These are phyloP conservation scores for Misgurnus anguillicaudatus DNA, from an alignment of 2,113 vertebrate species.

Conservation along the genomic window DNA sequence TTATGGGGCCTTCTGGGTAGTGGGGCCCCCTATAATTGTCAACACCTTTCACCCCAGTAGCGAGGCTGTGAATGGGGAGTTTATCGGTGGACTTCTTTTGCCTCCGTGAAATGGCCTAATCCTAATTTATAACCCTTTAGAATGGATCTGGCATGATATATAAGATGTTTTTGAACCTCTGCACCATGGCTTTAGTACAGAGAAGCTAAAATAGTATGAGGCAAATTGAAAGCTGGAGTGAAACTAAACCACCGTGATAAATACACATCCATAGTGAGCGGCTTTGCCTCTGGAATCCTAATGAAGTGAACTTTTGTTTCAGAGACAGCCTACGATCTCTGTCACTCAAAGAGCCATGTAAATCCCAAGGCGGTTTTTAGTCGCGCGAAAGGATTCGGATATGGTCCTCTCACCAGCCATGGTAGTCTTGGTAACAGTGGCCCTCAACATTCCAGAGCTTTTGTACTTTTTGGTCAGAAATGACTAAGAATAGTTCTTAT, in stretches of 20 bases:
- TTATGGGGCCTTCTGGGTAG: too few relatives aligned
- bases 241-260: conserved; percentile 66
- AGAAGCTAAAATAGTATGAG: conserved; percentile 49
- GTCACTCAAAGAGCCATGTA: conserved; percentile 65
- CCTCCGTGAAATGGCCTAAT: neutral
- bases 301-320: conserved; percentile 78
- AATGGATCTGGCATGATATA: conserved; percentile 16
- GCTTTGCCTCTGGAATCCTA: conserved; percentile 69
- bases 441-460: conserved; percentile 53
- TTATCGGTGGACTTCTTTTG: conserved; percentile 4
- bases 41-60: too few relatives aligned
- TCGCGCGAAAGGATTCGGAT: conserved; percentile 57
- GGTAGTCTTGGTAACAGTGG: conserved; percentile 61
- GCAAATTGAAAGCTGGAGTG: conserved; percentile 54
- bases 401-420: conserved; percentile 64
- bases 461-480: conserved; percentile 61
- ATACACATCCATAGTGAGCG: conserved; percentile 60
- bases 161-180: conserved; percentile 45
- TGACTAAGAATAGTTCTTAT: conserved; percentile 52
- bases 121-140: conserved; percentile 10
- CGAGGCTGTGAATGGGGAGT: too few relatives aligned
- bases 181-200: conserved; percentile 58
- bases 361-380: conserved; percentile 61
- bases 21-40: too few relatives aligned
- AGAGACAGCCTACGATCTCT: conserved; percentile 66